phyloP scores from a whole-genome alignment of 2,888 invertebrate species.

The Amiota mariae region DNA sequence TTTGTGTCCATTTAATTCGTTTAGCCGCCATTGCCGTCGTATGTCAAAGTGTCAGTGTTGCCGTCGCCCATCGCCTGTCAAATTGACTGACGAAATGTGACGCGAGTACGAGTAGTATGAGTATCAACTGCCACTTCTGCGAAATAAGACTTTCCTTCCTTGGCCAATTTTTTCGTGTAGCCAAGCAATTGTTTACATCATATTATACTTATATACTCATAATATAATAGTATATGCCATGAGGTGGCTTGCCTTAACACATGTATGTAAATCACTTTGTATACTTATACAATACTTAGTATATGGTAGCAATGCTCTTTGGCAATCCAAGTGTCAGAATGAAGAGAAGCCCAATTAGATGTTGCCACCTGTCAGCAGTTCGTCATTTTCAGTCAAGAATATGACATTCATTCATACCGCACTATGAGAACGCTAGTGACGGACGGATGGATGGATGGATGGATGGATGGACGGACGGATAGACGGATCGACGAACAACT shows the following conservation, averaged over 20 bases:
- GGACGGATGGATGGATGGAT: too few relatives aligned
- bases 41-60: conserved; percentile 28
- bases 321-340: conserved; percentile 62
- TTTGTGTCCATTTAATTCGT: conserved; percentile 51
- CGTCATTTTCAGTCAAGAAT: conserved; percentile 70
- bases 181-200: conserved; percentile 56
- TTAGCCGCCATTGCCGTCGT: conserved; percentile 57
- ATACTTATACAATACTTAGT: conserved; percentile 19
- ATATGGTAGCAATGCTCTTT: too few relatives aligned
- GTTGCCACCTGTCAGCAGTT: conserved; percentile 74
- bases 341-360: conserved; percentile 73
- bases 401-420: conserved; percentile 62
- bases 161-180: conserved; percentile 34
- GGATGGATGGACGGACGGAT: too few relatives aligned
- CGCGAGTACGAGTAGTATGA: background rate
- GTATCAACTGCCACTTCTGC: conserved; percentile 51
- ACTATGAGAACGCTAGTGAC: too few relatives aligned
- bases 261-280: conserved; percentile 47
- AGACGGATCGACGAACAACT: too few relatives aligned
- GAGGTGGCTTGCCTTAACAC: conserved; percentile 33
- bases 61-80: conserved; percentile 10
- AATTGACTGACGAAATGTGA: conserved; percentile 8
- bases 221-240: too few relatives aligned
- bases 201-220: too few relatives aligned
- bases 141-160: conserved; percentile 45